Base-by-base conservation (phyloP, 2,888 invertebrate genomes). In the Watsonalla binaria region DNA sequence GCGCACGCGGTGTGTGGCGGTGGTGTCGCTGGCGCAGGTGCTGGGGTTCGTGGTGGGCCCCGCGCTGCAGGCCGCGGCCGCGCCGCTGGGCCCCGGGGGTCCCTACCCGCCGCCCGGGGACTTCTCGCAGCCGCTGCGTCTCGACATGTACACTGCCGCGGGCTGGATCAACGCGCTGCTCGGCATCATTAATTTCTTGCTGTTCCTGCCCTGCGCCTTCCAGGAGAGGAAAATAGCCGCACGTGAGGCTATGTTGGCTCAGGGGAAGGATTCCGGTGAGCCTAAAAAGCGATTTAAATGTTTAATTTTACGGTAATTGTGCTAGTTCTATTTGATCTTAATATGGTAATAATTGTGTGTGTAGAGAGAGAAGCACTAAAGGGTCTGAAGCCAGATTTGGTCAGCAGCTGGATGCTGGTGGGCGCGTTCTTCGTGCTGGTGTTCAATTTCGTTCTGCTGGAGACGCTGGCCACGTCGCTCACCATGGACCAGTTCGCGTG, bases 401-500 rank as follows among this genome's bases (percentile, higher is more conserved):
- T 95, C 52, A 94, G 95, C 54, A 93, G 95, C 47, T 95, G 96
- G 95, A 94, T 95, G 15, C 85, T 97, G 60, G 94, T 97, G 64
- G 90, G 92, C 47, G 95, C 96, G 11, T 97, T 97, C 82, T 96
- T 96, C 80, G 94, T 96, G 62, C 91, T 97, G 63, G 95, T 96
- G 53, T 96, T 96, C 81, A 96, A 96, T 89, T 97, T 97, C 84
- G 96, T 97, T 70, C 91, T 97, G 58, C 89, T 97, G 66, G 97
- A 97, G 92, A 96, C 97, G 50, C 91, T 96, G 62, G 96, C 95
- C 24, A 96, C 96, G 8, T 93, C 96, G 5, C 90, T 97, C 53
- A 96, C 96, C 37, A 96, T 96, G 95, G 96, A 97, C 79, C 96
- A 96, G 87, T 96, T 97, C 83, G 97, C 94, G 37, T 97, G 96